These are phyloP conservation scores for Drosophila biarmipes DNA, from an alignment of 1,140 invertebrate species.

Conservation along the genomic window DNA sequence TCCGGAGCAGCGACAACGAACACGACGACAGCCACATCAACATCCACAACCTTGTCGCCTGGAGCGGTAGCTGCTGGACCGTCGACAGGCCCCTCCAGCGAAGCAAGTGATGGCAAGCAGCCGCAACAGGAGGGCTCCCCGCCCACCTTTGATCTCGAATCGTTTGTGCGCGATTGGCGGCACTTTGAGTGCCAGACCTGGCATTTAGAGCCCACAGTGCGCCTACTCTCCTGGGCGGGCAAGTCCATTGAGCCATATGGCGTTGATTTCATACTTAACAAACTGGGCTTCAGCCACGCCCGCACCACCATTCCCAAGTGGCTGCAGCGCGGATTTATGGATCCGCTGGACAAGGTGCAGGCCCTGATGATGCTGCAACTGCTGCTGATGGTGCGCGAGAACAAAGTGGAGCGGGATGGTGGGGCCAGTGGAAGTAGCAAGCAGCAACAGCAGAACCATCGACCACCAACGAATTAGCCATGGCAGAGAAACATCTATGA, in stretches of 20 bases:
- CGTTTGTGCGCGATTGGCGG: constrained; percentile 89
- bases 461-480: constrained; percentile 61
- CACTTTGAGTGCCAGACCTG: constrained; percentile 98
- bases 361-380: constrained; percentile 89
- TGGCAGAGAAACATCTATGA: constrained; percentile 43
- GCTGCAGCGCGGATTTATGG: constrained; percentile 98
- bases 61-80: constrained; percentile 23
- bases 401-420: constrained; percentile 65
- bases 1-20: constrained; percentile 19
- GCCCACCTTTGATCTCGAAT: constrained; percentile 78
- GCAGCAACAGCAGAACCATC: constrained; percentile 57
- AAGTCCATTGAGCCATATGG: constrained; percentile 98
- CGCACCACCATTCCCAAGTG: constrained; percentile 99
- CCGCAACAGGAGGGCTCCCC: constrained; percentile 22
- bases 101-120: constrained; percentile 46
- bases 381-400: constrained; percentile 85
- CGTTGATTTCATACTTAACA: constrained; percentile 98
- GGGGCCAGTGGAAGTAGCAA: constrained; percentile 30
- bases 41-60: constrained; percentile 20
- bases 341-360: constrained; percentile 95
- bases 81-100: constrained; percentile 15
- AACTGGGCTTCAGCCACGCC: constrained; percentile 98
- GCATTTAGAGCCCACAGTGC: constrained; percentile 98
- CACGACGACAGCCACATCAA: constrained; percentile 22
- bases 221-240: constrained; percentile 96